Conservation (phyloP, 2,888 invertebrate genomes). For the Agrochola macilenta region DNA sequence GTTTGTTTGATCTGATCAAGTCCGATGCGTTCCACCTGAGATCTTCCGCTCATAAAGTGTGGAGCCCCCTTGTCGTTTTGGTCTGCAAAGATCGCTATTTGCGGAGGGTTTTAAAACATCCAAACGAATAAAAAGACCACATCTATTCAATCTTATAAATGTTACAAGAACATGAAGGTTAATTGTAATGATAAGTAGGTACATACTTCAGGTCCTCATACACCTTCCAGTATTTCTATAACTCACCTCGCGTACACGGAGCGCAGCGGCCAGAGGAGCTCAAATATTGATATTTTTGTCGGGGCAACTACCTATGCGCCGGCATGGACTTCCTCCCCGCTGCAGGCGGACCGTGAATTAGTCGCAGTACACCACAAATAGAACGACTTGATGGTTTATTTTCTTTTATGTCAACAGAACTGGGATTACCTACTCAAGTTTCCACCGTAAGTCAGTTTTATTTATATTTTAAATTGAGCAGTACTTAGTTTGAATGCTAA, state of each 20-base stretch:
- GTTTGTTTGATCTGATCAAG: neutral
- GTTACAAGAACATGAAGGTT: neutral
- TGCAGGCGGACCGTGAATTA: constrained; percentile 68
- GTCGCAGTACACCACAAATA: constrained; percentile 70
- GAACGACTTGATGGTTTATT: constrained; percentile 66
- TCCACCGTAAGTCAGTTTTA: constrained; percentile 33
- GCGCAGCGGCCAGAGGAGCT: constrained; percentile 62
- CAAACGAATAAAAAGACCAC: neutral
- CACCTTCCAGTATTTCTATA: constrained; percentile 44
- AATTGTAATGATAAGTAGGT: constrained; percentile 2
- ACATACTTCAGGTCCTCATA: neutral
- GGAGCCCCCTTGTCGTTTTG: neutral
- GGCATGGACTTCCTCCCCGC: constrained; percentile 70
- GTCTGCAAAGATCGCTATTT: neutral
- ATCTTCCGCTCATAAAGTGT: neutral
- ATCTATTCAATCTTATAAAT: neutral
- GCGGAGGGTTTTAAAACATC: neutral
- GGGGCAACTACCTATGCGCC: constrained; percentile 57
- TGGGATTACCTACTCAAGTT: constrained; percentile 55
- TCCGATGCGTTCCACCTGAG: constrained; percentile 1
- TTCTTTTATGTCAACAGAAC: constrained; percentile 59
- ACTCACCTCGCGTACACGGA: constrained; percentile 30
- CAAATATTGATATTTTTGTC: constrained; percentile 76
- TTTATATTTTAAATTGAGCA: neutral
- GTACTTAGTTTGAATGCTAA: neutral